Base-by-base conservation (phyloP, 2,888 invertebrate species). In the Xestia c-nigrum region DNA sequence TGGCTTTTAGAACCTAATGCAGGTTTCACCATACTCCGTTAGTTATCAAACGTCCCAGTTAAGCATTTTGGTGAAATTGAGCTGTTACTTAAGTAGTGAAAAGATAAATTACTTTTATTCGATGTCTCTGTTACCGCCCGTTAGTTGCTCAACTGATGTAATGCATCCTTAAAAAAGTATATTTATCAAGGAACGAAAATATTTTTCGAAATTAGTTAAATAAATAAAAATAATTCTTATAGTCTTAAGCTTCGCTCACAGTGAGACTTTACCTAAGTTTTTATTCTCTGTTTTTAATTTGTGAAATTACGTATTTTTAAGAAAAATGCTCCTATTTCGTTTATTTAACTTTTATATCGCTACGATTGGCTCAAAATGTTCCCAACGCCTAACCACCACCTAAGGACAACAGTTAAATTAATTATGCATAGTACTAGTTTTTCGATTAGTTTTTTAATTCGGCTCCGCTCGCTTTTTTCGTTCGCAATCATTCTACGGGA, bases 161-260 rank as follows among this genome's bases (percentile, higher is more conserved):
- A 52, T 19, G 21, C 38, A 16, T 24, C 12, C 24, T 31, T n/a
- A 38, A 19, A 50, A 55, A 68, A 64, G 7, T 0, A 74, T 59
- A 67, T 68, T 67, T 68, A 72, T 24, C 7, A 61, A 70, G 55
- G 5, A 67, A 71, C 19, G 55, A 66, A 81, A 77, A 52, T 85
- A 81, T 85, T 74, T 83, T 85, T 70, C 40, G 63, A 73, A 63
- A 66, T 9, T 52, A 85, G 59, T 82, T 76, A 38, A 52, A 59
- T 71, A 59, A 50, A 66, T 52, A 65, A 59, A 67, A 70, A 31
- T 74, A 50, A 31, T 50, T 85, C 74, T 74, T 71, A 5, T 81
- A 63, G 21, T 85, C 10, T 43, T 84, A 84, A 85, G 85, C 74
- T 83, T 85, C 64, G 72, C 85, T 84, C 83, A 78, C 70, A 72